phyloP scores from a whole-genome alignment of 1,140 invertebrate species.

The Trichonephila clavata region DNA sequence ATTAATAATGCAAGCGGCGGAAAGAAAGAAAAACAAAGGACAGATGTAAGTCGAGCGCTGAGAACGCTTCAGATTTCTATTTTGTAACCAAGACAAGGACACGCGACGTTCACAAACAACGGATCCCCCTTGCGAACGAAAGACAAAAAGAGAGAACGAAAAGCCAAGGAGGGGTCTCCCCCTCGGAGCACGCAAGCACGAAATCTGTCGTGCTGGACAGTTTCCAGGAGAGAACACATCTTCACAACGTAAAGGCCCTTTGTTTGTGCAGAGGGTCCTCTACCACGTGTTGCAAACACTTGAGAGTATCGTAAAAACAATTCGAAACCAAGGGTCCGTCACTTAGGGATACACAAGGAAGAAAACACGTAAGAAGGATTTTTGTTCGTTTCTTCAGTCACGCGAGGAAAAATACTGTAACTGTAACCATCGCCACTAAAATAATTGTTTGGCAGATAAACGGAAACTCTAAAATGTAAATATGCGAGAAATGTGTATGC shows the following conservation, averaged over 20 bases:
- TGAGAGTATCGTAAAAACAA: background rate
- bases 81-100: slow-evolving; percentile 11
- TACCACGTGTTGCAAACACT: too few species aligned
- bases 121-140: background rate
- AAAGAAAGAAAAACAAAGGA: background rate
- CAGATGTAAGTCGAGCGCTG: background rate
- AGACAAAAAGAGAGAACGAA: background rate
- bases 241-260: background rate
- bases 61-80: background rate
- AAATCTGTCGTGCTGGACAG: background rate
- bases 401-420: too few species aligned
- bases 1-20: too few species aligned
- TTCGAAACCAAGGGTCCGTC: background rate
- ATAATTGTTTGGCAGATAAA: too few species aligned
- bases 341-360: background rate
- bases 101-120: slow-evolving; percentile 8
- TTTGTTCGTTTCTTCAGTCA: too few species aligned
- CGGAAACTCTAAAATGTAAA: too few species aligned
- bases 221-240: background rate
- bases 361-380: background rate
- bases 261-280: background rate
- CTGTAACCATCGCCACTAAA: too few species aligned
- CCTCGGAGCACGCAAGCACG: background rate
- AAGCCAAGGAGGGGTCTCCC: background rate
- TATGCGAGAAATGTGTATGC: too few species aligned